Evolutionary conservation across 2,888 invertebrate genomes (phyloP).

Genomic region (Plebejus anna): DNA sequence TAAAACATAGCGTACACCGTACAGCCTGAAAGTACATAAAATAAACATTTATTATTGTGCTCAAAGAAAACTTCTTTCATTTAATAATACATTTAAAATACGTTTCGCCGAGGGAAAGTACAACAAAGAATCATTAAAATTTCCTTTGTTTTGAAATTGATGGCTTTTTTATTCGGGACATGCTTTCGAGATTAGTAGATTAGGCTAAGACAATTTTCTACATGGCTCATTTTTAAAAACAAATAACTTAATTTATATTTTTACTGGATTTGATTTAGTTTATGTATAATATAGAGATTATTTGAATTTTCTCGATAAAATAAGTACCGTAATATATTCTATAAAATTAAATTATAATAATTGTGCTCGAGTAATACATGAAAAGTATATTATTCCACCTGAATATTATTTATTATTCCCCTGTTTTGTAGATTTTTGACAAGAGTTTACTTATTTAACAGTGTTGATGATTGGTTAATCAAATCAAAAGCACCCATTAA

Average conservation of each 20-base stretch:
- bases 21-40: background rate
- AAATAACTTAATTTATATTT: background rate
- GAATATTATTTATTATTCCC: too few species aligned
- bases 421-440: too few species aligned
- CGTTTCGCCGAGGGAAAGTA: background rate
- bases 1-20: background rate
- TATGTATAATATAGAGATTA: too few species aligned
- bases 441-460: too few species aligned
- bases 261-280: too few species aligned
- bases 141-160: background rate
- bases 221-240: background rate
- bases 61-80: background rate
- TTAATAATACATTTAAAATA: constrained; percentile 14
- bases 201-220: background rate
- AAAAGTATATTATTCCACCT: too few species aligned
- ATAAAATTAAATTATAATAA: too few species aligned
- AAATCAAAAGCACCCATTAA: too few species aligned
- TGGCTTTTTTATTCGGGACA: constrained; percentile 7
- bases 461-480: too few species aligned
- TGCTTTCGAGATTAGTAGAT: background rate
- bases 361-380: too few species aligned
- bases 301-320: too few species aligned
- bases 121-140: constrained; percentile 1
- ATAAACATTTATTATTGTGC: background rate
- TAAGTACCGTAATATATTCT: too few species aligned